phyloP scores from a whole-genome alignment of 2,888 invertebrate species.

The Lasioglossum vierecki region DNA sequence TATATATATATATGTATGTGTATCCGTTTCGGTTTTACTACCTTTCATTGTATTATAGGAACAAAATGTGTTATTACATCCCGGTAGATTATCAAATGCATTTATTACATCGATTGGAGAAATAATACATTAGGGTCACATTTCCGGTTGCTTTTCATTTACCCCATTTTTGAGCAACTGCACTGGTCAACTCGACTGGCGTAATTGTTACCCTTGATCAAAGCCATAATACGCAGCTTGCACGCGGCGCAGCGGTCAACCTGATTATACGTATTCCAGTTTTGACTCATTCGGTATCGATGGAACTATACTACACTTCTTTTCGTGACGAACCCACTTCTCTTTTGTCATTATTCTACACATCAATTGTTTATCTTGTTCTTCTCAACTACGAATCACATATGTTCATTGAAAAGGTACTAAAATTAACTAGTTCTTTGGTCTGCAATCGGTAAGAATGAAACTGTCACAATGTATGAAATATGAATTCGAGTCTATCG shows the following conservation, averaged over 20 bases:
- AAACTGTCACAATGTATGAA: background rate
- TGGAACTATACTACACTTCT: background rate
- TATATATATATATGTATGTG: background rate
- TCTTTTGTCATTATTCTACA: background rate
- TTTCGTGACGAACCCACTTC: background rate
- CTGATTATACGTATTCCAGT: conserved; percentile 22
- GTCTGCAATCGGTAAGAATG: background rate
- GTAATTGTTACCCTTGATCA: conserved; percentile 53
- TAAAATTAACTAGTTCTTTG: background rate
- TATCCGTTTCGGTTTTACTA: background rate
- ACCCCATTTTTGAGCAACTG: conserved; percentile 59
- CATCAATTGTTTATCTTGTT: background rate
- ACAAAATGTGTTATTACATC: conserved; percentile 56
- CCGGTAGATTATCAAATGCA: conserved; percentile 51
- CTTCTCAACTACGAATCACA: background rate
- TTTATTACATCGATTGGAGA: conserved; percentile 79
- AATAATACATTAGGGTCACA: conserved; percentile 70
- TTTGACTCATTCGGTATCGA: conserved; percentile 8
- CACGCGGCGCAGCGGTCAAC: conserved; percentile 16
- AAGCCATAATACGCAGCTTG: conserved; percentile 9
- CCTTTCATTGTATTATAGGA: background rate
- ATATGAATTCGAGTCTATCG: background rate
- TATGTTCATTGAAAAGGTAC: background rate
- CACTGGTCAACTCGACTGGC: conserved; percentile 59
- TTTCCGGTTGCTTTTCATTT: conserved; percentile 70